Base-by-base conservation (phyloP, 1,140 invertebrate genomes). In the Pogonomyrmex californicus region DNA sequence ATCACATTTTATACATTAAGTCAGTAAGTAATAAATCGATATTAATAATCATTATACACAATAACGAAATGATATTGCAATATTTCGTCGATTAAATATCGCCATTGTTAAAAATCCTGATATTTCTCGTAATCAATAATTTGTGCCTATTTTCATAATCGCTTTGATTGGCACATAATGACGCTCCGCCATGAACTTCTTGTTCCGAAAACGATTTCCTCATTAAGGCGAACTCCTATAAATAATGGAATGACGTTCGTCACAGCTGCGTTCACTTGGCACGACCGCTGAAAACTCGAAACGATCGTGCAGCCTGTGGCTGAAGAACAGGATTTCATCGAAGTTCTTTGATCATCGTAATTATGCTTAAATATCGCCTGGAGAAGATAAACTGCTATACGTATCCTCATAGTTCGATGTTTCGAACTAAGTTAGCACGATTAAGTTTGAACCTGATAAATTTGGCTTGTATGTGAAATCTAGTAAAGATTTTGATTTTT, bases 261-360 rank as follows among this genome's bases (percentile, higher is more conserved):
- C 70, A 36, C 68, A 68, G 58, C 41, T 79, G 65, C 63, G 38
- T 36, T 88, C 81, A 60, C n/a, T 79, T 38, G 36, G 30, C 36
- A 56, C 33, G 56, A 68, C 56, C 70, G 79, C 86, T 56, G 88
- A 90, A 90, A 90, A 86, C 85, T 89, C 56, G 85, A 82, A 86
- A 89, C 87, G 77, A 66, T 89, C 85, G 77, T 38, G 17, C 65
- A 81, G 71, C 73, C 86, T 82, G 47, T 49, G 76, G 71, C 83
- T 63, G 76, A 71, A 71, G 51, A 30, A n/a, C 68, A 63, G 71
- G 70, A 12, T 77, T 51, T 47, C 76, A 89, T 90, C 88, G 56
- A 90, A 90, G 68, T 91, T 90, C 82, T 88, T 90, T 88, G 88
- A 91, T 91, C 88, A 79, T 86, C 73, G 90, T 63, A 90, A 91